phyloP scores from a whole-genome alignment of 2,113 vertebrate genomes.

The Pachypanchax playfairii region DNA sequence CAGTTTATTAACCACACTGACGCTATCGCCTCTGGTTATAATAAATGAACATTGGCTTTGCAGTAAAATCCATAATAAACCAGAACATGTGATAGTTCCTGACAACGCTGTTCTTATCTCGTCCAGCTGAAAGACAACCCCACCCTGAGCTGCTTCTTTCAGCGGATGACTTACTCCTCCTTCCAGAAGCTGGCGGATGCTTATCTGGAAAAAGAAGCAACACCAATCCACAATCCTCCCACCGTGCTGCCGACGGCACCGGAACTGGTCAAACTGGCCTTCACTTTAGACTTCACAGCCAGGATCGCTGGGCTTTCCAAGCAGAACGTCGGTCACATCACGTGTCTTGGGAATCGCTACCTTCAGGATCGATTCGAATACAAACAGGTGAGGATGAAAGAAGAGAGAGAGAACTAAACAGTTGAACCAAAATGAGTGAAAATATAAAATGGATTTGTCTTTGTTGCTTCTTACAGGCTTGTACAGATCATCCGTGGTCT shows the following conservation, averaged over 20 bases:
- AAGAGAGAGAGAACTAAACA: no score
- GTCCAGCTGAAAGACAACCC: constrained; percentile 82
- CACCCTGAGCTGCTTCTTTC: constrained; percentile 77
- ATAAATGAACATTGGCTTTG: background rate
- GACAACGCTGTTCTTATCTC: background rate
- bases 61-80: background rate
- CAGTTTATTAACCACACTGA: background rate
- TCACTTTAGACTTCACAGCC: constrained; percentile 82
- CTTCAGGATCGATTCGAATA: constrained; percentile 79
- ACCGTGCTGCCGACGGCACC: constrained; percentile 60
- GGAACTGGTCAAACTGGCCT: constrained; percentile 81
- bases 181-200: constrained; percentile 85
- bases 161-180: constrained; percentile 81
- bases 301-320: constrained; percentile 76
- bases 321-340: constrained; percentile 81
- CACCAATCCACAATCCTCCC: constrained; percentile 14
- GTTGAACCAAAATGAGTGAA: background rate
- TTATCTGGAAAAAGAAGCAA: constrained; percentile 72
- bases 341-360: constrained; percentile 83
- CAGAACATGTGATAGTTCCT: background rate
- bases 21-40: background rate
- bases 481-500: constrained; percentile 62
- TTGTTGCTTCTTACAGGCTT: constrained; percentile 34
- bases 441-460: background rate
- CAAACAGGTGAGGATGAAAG: constrained; percentile 49